Evolutionary conservation across 1,140 invertebrate species (phyloP).

Genomic region (Physella acuta): DNA sequence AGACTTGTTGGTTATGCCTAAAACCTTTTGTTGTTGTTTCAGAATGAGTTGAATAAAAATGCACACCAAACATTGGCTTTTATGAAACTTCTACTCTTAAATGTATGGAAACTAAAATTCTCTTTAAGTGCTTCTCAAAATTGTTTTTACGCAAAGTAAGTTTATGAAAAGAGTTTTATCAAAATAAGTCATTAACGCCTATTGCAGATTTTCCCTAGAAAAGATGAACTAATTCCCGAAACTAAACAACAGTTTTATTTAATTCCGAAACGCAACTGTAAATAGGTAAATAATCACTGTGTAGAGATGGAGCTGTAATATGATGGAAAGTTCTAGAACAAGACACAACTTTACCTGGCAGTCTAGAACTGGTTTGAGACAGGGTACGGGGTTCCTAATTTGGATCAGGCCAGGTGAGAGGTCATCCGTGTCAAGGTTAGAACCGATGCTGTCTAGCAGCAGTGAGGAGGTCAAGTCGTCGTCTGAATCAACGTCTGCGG

Average conservation of each 20-base stretch:
- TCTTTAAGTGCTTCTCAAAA: neutral
- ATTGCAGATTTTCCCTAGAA: too few relatives aligned
- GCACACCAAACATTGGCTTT: too few relatives aligned
- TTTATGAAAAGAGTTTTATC: too few relatives aligned
- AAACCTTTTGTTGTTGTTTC: too few relatives aligned
- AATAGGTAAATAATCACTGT: neutral
- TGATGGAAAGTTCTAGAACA: neutral
- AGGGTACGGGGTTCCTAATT: neutral
- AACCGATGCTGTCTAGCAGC: neutral
- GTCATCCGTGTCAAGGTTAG: neutral
- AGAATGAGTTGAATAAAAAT: too few relatives aligned
- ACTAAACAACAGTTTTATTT: neutral
- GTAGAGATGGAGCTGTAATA: neutral
- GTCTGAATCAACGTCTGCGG: neutral
- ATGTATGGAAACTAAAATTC: neutral
- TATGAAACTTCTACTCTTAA: too few relatives aligned
- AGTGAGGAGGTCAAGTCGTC: constrained; percentile 8
- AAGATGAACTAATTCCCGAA: neutral
- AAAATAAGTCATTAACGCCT: too few relatives aligned
- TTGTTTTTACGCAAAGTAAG: neutral
- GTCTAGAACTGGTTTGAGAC: constrained; percentile 7
- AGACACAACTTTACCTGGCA: neutral
- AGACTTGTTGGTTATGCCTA: too few relatives aligned
- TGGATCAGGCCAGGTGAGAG: neutral
- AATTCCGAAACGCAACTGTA: neutral